Evolutionary conservation across 92 coral and sea anemone genomes (phyloP).

Genomic region (Desmophyllum pertusum): DNA sequence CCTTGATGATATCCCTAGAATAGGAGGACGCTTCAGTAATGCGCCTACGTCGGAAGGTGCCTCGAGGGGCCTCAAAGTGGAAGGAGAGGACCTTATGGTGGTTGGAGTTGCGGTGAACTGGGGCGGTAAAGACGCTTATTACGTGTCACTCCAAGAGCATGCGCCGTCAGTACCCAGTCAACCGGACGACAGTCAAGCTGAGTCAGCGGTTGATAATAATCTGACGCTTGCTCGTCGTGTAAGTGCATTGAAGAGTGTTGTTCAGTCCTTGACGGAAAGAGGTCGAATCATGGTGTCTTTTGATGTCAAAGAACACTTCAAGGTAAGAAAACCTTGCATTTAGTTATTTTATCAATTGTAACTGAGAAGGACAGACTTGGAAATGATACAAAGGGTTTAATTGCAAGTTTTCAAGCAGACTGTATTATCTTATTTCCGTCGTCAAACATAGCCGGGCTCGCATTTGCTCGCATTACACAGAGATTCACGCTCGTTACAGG

Average conservation of each 20-base stretch:
- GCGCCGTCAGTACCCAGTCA: conserved; percentile 25
- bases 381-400: too few relatives aligned
- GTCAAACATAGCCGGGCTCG: too few relatives aligned
- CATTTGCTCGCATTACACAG: too few relatives aligned
- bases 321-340: conserved; percentile 74
- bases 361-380: too few relatives aligned
- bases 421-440: too few relatives aligned
- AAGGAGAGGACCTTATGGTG: conserved; percentile 75
- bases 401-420: too few relatives aligned
- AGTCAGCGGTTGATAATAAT: conserved; percentile 64
- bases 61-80: conserved; percentile 69
- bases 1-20: conserved; percentile 66
- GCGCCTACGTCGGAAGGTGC: conserved; percentile 33
- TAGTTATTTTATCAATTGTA: too few relatives aligned
- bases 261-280: conserved; percentile 63
- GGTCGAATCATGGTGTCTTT: conserved; percentile 74
- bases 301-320: conserved; percentile 80
- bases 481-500: too few relatives aligned
- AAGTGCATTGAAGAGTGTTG: conserved; percentile 64
- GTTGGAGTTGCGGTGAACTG: conserved; percentile 94
- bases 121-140: conserved; percentile 81
- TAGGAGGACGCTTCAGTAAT: conserved; percentile 86
- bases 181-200: conserved; percentile 55
- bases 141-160: conserved; percentile 69
- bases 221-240: conserved; percentile 69